Conservation (phyloP, 2,888 invertebrate species). For the Athetis lepigone region DNA sequence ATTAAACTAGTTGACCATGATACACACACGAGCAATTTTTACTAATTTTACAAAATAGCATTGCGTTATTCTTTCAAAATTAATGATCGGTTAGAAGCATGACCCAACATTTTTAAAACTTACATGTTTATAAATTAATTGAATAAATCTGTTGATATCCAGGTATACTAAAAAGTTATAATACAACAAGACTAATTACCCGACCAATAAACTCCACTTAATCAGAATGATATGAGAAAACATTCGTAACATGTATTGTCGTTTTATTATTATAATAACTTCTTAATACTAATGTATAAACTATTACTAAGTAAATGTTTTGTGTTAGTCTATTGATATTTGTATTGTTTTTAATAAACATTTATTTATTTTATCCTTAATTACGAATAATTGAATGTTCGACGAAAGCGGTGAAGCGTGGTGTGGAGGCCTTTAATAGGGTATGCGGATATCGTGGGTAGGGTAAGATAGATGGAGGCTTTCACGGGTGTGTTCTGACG, state of each 20-base stretch:
- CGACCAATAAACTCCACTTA: slow-evolving; percentile 57
- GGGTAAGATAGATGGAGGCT: slow-evolving; percentile 11
- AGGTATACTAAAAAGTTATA: slow-evolving; percentile 9
- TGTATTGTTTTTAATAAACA: slow-evolving; percentile 54
- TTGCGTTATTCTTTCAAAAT: neutral
- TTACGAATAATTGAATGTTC: slow-evolving; percentile 62
- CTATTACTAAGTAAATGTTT: slow-evolving; percentile 67
- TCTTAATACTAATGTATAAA: slow-evolving; percentile 78
- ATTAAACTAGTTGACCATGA: no score
- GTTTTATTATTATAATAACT: slow-evolving; percentile 79
- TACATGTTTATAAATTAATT: neutral
- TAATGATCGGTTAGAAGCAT: neutral
- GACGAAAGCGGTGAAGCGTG: slow-evolving; percentile 53
- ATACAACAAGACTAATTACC: slow-evolving; percentile 40
- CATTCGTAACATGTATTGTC: slow-evolving; percentile 87
- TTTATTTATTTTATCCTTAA: slow-evolving; percentile 58
- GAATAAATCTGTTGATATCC: neutral
- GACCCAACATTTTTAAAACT: neutral
- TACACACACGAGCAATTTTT: neutral
- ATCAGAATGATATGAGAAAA: slow-evolving; percentile 81
- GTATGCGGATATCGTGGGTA: slow-evolving; percentile 18
- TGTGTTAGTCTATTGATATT: slow-evolving; percentile 63
- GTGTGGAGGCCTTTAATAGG: slow-evolving; percentile 35
- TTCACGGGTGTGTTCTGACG: slow-evolving; percentile 18
- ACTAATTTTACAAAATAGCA: slow-evolving; percentile 7